Percentiles rank a stretch among this genome's conserved stretches.
Evolutionary conservation across 1,140 invertebrate species (phyloP).

Genomic region (Drosophila lacertosa): DNA sequence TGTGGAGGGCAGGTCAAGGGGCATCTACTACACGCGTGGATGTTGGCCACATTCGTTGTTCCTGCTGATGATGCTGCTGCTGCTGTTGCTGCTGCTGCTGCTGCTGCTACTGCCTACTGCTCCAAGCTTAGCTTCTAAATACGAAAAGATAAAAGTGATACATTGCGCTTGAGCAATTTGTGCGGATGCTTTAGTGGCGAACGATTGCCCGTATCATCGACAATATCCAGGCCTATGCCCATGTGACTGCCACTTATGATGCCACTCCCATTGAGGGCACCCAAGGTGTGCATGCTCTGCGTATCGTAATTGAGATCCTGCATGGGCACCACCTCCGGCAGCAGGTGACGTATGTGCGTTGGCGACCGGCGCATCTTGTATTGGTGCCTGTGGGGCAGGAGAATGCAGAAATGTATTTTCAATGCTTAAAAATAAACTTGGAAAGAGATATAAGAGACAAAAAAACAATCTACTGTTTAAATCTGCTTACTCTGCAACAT

Average conservation of each 20-base stretch:
- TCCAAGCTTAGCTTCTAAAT: slow-evolving; percentile 57
- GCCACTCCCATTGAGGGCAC: slow-evolving; percentile 55
- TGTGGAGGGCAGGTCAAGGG: slow-evolving; percentile 50
- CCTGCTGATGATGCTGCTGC: slow-evolving; percentile 19
- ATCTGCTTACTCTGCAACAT: slow-evolving; percentile 42
- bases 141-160: slow-evolving; percentile 81
- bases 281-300: slow-evolving; percentile 71
- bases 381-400: slow-evolving; percentile 81
- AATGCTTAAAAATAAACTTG: background rate
- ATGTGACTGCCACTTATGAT: slow-evolving; percentile 70
- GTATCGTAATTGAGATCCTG: slow-evolving; percentile 85
- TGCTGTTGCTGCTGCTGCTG: too few relatives aligned
- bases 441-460: too few relatives aligned
- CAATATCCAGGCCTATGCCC: slow-evolving; percentile 56
- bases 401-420: background rate
- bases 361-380: slow-evolving; percentile 90
- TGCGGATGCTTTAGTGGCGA: slow-evolving; percentile 64
- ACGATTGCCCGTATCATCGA: slow-evolving; percentile 49
- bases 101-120: background rate
- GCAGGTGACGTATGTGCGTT: slow-evolving; percentile 89
- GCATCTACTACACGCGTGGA: slow-evolving; percentile 24
- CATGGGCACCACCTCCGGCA: slow-evolving; percentile 87
- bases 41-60: slow-evolving; percentile 52
- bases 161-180: slow-evolving; percentile 78
- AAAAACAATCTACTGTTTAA: background rate